Evolutionary conservation across 1,140 invertebrate genomes (phyloP), one percentile per base, ranked within the genome.

Genomic region (Octopus sinensis): DNA sequence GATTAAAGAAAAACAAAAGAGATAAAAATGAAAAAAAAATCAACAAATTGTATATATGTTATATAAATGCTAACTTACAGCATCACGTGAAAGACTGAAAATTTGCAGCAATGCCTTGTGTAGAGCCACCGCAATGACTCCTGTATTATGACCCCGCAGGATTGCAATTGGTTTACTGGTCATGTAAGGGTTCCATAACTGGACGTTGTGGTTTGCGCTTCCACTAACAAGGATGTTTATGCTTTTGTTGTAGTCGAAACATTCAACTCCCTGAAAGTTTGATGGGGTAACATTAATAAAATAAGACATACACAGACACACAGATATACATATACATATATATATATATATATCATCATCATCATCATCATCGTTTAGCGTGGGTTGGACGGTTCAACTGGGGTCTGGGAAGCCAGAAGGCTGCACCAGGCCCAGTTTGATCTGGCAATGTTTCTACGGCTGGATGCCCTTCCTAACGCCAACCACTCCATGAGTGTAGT

Each of bases 151-250:
- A 10, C 95, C 95, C 23, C 91, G 89, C 6, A 95, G 90, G 7
- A 93, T 89, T 4, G 91, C 91, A 56, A 91, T 93, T 2, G 94
- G 91, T 85, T 93, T 93, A 51, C 89, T 88, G 4, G 94, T 92
- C 23, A 95, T 93, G 88, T 95, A 95, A 0, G 94, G 92, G 88
- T 94, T 94, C 95, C 95, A 96, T 30, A 95, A 87, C 12, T 94
- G 92, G 3, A 96, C 92, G 73, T 93, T 87, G 85, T 93, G 94
- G 88, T 96, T 95, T 1, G 93, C 92, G 73, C 95, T 94, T 6
- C 95, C 95, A 5, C 95, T 90, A 23, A 88, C 89, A 56, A 91
- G 82, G 43, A 90, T 83, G 81, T 90, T 90, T 10, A 90, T 82
- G 76, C 87, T 85, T 83, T 88, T 89, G 82, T 87, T 90, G 83